phyloP scores from a whole-genome alignment of 1,140 invertebrate species.

The Euura lappo region DNA sequence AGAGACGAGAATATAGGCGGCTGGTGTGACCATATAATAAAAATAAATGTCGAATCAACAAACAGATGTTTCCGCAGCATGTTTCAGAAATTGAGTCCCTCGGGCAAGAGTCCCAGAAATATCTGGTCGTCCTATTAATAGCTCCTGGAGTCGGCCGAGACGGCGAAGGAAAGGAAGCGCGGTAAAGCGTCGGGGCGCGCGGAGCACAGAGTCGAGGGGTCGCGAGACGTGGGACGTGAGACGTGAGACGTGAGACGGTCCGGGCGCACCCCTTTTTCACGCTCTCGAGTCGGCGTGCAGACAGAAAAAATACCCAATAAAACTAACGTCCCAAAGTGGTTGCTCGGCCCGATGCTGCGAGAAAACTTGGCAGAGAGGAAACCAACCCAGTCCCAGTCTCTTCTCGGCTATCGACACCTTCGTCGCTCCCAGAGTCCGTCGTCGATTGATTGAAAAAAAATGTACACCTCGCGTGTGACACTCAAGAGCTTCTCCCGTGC shows the following conservation, averaged over 20 bases:
- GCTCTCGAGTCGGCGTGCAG: background rate
- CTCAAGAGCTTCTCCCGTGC: too few species aligned
- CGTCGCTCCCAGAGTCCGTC: background rate
- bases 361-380: background rate
- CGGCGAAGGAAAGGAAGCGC: background rate
- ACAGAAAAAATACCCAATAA: slow-evolving; percentile 1
- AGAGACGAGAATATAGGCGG: too few species aligned
- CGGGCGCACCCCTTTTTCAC: background rate
- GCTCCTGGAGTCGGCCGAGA: background rate
- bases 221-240: background rate
- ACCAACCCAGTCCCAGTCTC: too few species aligned
- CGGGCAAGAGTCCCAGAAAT: background rate
- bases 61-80: background rate
- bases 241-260: background rate
- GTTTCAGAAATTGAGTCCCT: background rate
- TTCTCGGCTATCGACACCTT: too few species aligned
- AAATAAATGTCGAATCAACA: background rate
- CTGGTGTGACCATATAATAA: too few species aligned
- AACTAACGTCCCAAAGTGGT: background rate
- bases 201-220: background rate
- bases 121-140: slow-evolving; percentile 3
- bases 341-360: background rate
- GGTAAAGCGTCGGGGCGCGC: background rate
- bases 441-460: background rate
- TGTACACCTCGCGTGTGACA: too few species aligned